Evolutionary conservation across 2,113 vertebrate species (phyloP), one percentile per base, ranked within the genome.

Genomic region (Siniperca chuatsi): DNA sequence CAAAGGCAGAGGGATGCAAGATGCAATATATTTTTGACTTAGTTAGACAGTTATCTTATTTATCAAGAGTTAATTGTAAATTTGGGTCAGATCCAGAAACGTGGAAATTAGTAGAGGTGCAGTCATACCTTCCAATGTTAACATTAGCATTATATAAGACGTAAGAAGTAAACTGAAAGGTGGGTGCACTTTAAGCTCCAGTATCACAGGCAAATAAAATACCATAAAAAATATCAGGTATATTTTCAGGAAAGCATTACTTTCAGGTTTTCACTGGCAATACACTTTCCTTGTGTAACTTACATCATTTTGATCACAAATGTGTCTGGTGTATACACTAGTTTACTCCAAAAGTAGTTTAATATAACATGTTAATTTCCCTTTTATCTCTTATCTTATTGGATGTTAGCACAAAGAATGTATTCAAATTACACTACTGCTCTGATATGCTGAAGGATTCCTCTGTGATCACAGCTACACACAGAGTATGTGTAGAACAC

Each of bases 21-120:
- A 4, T 55, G 40, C 40, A 40, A 40, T 40, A 40, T 0, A 25
- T 40, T 77, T 67, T 58, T 4, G 12, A 61, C 29, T 68, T 48
- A n/a, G 6, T 68, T 40, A 29, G 12, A 48, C 5, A 52, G n/a
- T 67, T 55, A 54, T 37, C n/a, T 48, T 52, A 40, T 69, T 29
- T 25, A 65, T 89, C n/a, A 78, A 64, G 13, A 16, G 23, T 25
- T 50, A 1, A 42, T 25, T 33, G 33, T 70, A 57, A 25, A 68
- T 69, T 40, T 55, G 16, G n/a, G n/a, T 52, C 18, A 74, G 9
- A 58, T 67, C 18, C 42, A 81, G 3, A 64, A 75, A 33, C 4
- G 8, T n/a, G 2, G 2, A 67, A 54, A 46, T 25, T 33, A 15
- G 48, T 7, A 40, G 23, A 62, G 2, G 4, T 52, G 33, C 13